Conservation (phyloP, 2,888 invertebrate genomes). For the Nemotelus nigrinus region DNA sequence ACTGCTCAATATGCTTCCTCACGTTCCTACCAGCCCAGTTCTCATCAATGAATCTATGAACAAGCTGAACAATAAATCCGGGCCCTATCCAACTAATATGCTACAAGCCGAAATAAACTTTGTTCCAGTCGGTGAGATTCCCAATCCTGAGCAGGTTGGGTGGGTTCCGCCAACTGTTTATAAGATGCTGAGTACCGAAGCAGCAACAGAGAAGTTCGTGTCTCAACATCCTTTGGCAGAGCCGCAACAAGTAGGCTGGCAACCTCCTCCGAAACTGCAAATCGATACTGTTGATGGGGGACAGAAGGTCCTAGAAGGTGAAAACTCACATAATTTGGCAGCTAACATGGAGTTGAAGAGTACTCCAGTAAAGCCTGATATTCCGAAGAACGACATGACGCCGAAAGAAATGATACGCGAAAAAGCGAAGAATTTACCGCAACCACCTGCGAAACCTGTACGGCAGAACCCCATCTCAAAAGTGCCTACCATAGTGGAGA, state of each 20-base stretch:
- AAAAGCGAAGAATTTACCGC: slow-evolving; percentile 28
- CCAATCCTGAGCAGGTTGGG: slow-evolving; percentile 42
- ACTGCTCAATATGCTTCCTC: slow-evolving; percentile 22
- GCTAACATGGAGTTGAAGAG: slow-evolving; percentile 60
- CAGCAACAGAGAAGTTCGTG: slow-evolving; percentile 35
- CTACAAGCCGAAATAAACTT: slow-evolving; percentile 22
- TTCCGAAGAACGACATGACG: slow-evolving; percentile 21
- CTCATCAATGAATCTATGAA: slow-evolving; percentile 7
- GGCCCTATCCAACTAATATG: neutral
- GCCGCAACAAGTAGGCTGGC: slow-evolving; percentile 59
- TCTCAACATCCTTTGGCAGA: slow-evolving; percentile 22
- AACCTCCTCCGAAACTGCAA: slow-evolving; percentile 57
- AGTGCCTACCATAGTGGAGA: slow-evolving; percentile 22
- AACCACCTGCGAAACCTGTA: slow-evolving; percentile 21
- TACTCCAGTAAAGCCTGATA: slow-evolving; percentile 59
- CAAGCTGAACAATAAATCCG: slow-evolving; percentile 3
- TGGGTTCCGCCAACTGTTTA: slow-evolving; percentile 47
- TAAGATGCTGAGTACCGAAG: slow-evolving; percentile 47
- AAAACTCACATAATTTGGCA: slow-evolving; percentile 58
- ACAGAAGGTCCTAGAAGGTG: slow-evolving; percentile 23
- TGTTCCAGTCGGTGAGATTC: slow-evolving; percentile 31
- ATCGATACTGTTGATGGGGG: slow-evolving; percentile 62
- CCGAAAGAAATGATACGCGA: slow-evolving; percentile 33
- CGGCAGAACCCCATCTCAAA: neutral
- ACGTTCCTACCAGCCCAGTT: slow-evolving; percentile 30